Conservation (phyloP, 2,888 invertebrate species). For the Drosophila barbarae region DNA sequence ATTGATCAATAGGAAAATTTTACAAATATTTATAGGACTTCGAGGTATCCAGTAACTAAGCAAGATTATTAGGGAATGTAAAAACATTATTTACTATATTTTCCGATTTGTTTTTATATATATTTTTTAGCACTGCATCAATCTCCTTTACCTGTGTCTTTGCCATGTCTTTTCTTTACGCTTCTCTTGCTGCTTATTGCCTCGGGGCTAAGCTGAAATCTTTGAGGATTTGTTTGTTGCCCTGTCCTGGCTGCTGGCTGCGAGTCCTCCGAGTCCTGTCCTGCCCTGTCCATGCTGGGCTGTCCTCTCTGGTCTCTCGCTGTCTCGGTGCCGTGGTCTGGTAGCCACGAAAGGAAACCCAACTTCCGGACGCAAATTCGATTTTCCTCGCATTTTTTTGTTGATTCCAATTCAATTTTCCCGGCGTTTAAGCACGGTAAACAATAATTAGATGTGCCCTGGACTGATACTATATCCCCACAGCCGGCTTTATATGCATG, state of each 20-base stretch:
- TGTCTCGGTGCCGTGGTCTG: slow-evolving; percentile 30
- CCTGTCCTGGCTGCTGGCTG: slow-evolving; percentile 11
- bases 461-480: slow-evolving; percentile 33
- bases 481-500: slow-evolving; percentile 20
- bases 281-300: slow-evolving; percentile 5
- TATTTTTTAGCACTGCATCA: slow-evolving; percentile 18
- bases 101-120: too few species aligned
- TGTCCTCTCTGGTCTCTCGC: slow-evolving; percentile 3
- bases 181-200: slow-evolving; percentile 58
- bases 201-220: slow-evolving; percentile 52
- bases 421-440: slow-evolving; percentile 72
- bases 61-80: not conserved
- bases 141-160: slow-evolving; percentile 50
- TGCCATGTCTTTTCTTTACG: slow-evolving; percentile 51
- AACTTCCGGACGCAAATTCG: slow-evolving; percentile 70
- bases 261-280: slow-evolving; percentile 2
- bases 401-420: slow-evolving; percentile 74
- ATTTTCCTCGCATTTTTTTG: slow-evolving; percentile 67
- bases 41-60: not conserved
- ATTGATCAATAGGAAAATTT: not conserved
- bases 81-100: not conserved
- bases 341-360: slow-evolving; percentile 43
- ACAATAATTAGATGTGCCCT: slow-evolving; percentile 73
- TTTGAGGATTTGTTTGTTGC: slow-evolving; percentile 61
- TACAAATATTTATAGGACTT: not conserved